Evolutionary conservation across 1,140 invertebrate genomes (phyloP).

Genomic region (Paralvinella palmiformis): DNA sequence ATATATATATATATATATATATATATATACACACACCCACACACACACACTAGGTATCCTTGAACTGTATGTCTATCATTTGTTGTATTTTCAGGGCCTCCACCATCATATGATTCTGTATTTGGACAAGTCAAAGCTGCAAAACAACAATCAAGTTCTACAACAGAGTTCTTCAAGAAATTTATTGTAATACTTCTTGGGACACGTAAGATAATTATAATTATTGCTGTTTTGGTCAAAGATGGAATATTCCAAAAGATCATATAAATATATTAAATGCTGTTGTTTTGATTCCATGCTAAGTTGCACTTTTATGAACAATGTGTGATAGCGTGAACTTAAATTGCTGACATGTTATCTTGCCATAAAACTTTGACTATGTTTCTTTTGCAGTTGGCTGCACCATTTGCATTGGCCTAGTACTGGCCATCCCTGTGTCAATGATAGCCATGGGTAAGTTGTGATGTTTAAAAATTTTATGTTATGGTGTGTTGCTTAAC

Average conservation of each 20-base stretch:
- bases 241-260: neutral
- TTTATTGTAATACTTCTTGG: slow-evolving; percentile 59
- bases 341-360: neutral
- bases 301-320: neutral
- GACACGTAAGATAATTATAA: slow-evolving; percentile 53
- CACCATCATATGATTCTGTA: slow-evolving; percentile 64
- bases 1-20: too few relatives aligned
- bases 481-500: neutral
- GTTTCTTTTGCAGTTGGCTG: slow-evolving; percentile 56
- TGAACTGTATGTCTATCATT: too few relatives aligned
- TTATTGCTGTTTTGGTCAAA: slow-evolving; percentile 11
- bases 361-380: neutral
- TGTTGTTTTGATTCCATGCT: neutral
- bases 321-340: neutral
- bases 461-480: slow-evolving; percentile 3
- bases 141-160: slow-evolving; percentile 56
- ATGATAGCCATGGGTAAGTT: slow-evolving; percentile 58
- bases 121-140: slow-evolving; percentile 62
- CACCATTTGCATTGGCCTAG: slow-evolving; percentile 57
- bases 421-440: slow-evolving; percentile 58
- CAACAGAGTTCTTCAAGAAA: slow-evolving; percentile 61
- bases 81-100: slow-evolving; percentile 50
- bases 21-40: too few relatives aligned
- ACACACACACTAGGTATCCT: too few relatives aligned
- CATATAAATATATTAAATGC: neutral